Conservation (phyloP, 2,797 vertebrate genomes). For the Sylvilagus floridanus region DNA sequence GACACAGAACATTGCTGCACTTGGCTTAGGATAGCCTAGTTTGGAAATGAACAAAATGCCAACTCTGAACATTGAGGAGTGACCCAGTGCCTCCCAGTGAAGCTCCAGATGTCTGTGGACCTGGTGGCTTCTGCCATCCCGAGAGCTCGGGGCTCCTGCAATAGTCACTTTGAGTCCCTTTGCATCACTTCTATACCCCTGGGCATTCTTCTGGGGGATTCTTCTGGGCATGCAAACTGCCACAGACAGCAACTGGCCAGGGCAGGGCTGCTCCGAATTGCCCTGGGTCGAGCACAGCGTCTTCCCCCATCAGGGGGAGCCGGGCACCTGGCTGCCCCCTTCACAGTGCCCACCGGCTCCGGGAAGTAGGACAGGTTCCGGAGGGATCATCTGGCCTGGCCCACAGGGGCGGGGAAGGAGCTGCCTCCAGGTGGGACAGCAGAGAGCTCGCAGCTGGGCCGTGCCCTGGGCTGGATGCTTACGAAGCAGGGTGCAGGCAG, state of each 20-base stretch:
- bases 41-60: neutral
- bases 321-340: rapidly evolving
- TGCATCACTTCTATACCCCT: neutral
- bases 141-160: neutral
- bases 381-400: neutral
- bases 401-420: neutral
- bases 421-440: neutral
- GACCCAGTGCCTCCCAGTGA: neutral
- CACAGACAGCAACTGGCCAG: neutral
- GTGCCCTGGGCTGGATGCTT: neutral
- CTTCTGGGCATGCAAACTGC: neutral
- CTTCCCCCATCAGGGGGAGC: neutral
- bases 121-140: neutral
- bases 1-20: neutral
- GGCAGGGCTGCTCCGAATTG: neutral
- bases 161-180: neutral
- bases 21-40: neutral
- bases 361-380: neutral
- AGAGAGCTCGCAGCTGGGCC: neutral
- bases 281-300: neutral
- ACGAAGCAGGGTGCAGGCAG: neutral
- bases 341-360: neutral
- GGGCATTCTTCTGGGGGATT: too few species aligned
- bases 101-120: rapidly evolving
- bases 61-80: neutral